phyloP scores from a whole-genome alignment of 2,113 vertebrate genomes.

The Microtus oregoni region DNA sequence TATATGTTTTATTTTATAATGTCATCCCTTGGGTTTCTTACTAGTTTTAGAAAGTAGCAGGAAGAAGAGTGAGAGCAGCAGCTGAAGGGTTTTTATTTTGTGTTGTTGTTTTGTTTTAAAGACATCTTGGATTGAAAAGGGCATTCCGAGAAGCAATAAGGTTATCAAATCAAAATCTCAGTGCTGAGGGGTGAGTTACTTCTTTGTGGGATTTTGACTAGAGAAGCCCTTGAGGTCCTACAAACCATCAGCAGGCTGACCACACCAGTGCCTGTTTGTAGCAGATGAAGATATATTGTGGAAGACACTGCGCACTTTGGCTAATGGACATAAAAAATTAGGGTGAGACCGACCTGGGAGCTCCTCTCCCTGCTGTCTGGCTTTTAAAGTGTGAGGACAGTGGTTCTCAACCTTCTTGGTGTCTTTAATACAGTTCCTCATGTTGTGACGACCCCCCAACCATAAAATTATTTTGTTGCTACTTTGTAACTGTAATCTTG shows the following conservation, averaged over 20 bases:
- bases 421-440: background rate
- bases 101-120: background rate
- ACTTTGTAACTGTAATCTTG: background rate
- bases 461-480: background rate
- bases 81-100: background rate
- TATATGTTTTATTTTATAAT: background rate
- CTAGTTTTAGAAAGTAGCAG: background rate
- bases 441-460: background rate
- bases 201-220: background rate
- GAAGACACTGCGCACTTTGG: background rate
- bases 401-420: background rate
- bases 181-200: background rate
- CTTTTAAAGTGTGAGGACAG: background rate
- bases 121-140: background rate
- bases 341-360: background rate
- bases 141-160: background rate
- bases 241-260: background rate
- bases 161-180: background rate
- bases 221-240: too few species aligned
- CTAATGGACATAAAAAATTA: background rate
- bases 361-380: too few species aligned
- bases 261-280: too few species aligned
- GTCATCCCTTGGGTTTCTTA: background rate
- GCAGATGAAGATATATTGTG: background rate
- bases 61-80: background rate